Base-by-base conservation (phyloP, 2,113 vertebrate genomes). In the Rhynchopsitta pachyrhyncha region DNA sequence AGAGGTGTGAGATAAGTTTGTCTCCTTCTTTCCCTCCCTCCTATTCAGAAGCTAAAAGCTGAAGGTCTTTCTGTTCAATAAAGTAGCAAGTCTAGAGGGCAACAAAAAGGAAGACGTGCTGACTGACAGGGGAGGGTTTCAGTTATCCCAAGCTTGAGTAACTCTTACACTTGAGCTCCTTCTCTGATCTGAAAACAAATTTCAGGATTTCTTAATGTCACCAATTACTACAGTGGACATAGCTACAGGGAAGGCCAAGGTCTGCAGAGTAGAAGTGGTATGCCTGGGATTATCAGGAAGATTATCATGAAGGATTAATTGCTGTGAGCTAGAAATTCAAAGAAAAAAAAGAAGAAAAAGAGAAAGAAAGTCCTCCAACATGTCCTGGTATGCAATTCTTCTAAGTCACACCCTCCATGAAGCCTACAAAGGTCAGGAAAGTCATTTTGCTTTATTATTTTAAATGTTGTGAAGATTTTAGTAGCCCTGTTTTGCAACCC, bases 401-500 rank as follows among this genome's bases (percentile, higher is more conserved):
- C 47, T 37, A 68, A 89, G 81, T 76, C 70, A 73, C 78, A 77
- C 53, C 59, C 46, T 87, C 42, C 19, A 50, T 14, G 23, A 92
- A 87, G 35, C 76, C 91, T 70, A 49, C 62, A 82, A 76, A 93
- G 67, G 53, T 88, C 91, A 93, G 28, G 25, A 66, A 82, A 95
- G 84, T 82, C 49, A 90, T 59, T 95, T 60, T 77, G 44, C 63
- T 91, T 87, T 63, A 77, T 86, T 85, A 76, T n/a, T 89, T 89
- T 37, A 79, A 81, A 79, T 49, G 44, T 25, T 81, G 55, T 46
- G 41, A 82, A 85, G 87, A 62, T 44, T 91, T 85, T 46, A 90
- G 62, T 49, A 53, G 60, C 71, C 25, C 39, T 90, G 41, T 90
- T 94, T 85, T 67, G 82, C 75, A 88, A 39, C 8, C 19, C 69